Conservation (phyloP, 2,888 invertebrate genomes). For the Coecobrya sp. region DNA sequence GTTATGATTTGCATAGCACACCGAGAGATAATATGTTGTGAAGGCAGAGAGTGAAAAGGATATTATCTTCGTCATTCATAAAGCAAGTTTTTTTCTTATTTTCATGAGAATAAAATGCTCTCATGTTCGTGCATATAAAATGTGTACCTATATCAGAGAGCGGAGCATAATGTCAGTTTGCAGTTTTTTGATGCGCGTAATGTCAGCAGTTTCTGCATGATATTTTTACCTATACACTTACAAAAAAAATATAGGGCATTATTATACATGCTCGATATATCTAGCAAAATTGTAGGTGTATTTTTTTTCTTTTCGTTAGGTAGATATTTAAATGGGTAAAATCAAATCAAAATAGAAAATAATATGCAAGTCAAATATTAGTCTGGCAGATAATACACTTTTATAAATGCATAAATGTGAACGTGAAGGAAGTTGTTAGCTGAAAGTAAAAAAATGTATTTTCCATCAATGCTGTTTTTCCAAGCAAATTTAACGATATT, state of each 20-base stretch:
- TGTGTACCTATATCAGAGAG: not conserved
- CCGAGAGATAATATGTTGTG: not conserved
- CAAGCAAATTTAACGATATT: not conserved
- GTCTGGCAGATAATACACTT: not conserved
- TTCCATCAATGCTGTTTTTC: not conserved
- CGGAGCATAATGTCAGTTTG: not conserved
- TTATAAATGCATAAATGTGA: not conserved
- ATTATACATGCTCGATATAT: not conserved
- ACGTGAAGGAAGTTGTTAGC: slow-evolving; percentile 26
- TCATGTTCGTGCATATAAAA: not conserved
- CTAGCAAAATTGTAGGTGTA: not conserved
- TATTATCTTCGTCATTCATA: slow-evolving; percentile 45
- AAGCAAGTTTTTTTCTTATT: slow-evolving; percentile 38
- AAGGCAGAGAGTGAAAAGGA: not conserved
- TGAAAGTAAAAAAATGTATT: slow-evolving; percentile 34
- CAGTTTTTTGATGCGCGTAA: slow-evolving; percentile 15
- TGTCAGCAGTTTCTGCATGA: slow-evolving; percentile 37
- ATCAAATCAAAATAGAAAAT: not conserved
- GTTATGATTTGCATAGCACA: not conserved
- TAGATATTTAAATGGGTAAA: not conserved
- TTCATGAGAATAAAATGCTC: slow-evolving; percentile 20
- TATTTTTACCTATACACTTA: not conserved
- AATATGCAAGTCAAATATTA: not conserved
- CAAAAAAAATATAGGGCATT: slow-evolving; percentile 6
- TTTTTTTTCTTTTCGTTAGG: not conserved